A percentile compares a stretch with the other conserved stretches of the same genome.
Conservation (phyloP, 2,888 invertebrate species). For the Spodoptera littoralis region DNA sequence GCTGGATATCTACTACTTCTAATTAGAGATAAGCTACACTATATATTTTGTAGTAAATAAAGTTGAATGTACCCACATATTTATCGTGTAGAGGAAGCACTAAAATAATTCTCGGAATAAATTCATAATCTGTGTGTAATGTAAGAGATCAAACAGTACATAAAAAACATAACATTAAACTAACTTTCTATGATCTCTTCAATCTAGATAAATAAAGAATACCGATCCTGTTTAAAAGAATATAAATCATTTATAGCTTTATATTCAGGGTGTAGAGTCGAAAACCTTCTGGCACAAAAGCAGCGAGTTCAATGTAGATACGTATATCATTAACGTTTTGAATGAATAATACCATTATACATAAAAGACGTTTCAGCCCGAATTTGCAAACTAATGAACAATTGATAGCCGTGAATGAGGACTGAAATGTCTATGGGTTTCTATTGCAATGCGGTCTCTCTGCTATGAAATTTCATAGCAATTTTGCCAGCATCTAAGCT, state of each 20-base stretch:
- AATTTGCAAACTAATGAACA: conserved; percentile 41
- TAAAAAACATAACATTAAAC: conserved; percentile 27
- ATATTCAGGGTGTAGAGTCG: conserved; percentile 18
- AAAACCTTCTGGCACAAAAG: conserved; percentile 16
- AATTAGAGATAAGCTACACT: conserved; percentile 30
- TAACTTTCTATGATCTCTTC: conserved; percentile 29
- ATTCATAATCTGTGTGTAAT: conserved; percentile 8
- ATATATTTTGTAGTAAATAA: conserved; percentile 19
- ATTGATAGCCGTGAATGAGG: conserved; percentile 27
- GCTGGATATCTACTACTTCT: conserved; percentile 33
- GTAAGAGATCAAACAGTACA: conserved; percentile 23
- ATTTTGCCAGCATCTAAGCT: conserved; percentile 51
- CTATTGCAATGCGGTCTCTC: conserved; percentile 27
- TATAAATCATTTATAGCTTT: conserved; percentile 13
- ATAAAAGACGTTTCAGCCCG: conserved; percentile 23
- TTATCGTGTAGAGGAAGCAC: background rate
- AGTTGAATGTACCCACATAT: conserved; percentile 29
- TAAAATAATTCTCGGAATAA: background rate
- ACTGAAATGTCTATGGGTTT: conserved; percentile 11
- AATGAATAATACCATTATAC: conserved; percentile 36
- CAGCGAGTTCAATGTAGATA: conserved; percentile 21
- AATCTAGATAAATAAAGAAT: conserved; percentile 43
- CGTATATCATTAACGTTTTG: conserved; percentile 25
- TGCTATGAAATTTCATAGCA: conserved; percentile 51
- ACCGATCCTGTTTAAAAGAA: conserved; percentile 12